These are phyloP conservation scores for Idaea aversata DNA, from an alignment of 2,888 invertebrate species.

Conservation along the genomic window DNA sequence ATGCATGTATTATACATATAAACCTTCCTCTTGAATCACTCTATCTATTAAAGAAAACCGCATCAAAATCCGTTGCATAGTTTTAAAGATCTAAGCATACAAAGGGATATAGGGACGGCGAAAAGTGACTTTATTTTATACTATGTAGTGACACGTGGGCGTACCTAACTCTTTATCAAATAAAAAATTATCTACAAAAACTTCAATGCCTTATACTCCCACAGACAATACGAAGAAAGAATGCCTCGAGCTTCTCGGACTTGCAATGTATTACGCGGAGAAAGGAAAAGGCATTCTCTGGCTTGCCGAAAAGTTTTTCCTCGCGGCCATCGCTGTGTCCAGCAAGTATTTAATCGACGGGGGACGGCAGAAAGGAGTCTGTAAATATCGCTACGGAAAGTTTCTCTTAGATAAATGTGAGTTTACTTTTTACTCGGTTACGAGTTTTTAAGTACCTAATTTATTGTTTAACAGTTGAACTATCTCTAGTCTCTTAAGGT, in stretches of 20 bases:
- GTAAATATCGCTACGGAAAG: conserved; percentile 75
- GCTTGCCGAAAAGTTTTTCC: conserved; percentile 79
- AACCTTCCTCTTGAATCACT: too few relatives aligned
- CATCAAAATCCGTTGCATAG: too few relatives aligned
- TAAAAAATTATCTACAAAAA: too few relatives aligned
- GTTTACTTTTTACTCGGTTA: conserved; percentile 22
- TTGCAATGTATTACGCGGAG: conserved; percentile 65
- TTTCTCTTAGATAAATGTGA: conserved; percentile 78
- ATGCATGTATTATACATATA: too few relatives aligned
- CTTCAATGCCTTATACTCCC: too few relatives aligned
- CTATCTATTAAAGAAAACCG: too few relatives aligned
- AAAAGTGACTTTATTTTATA: too few relatives aligned
- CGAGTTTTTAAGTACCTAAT: background rate
- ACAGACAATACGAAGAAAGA: conserved; percentile 63
- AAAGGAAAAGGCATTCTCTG: conserved; percentile 76
- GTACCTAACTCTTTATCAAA: too few relatives aligned
- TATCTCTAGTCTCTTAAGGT: background rate
- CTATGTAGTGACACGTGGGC: too few relatives aligned
- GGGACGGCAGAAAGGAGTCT: conserved; percentile 70
- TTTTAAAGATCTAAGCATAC: too few relatives aligned
- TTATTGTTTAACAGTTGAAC: background rate
- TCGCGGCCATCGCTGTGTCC: conserved; percentile 68
- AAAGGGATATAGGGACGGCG: too few relatives aligned
- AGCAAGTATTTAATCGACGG: conserved; percentile 66
- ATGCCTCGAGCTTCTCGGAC: conserved; percentile 58